Percentiles rank a stretch among this genome's conserved stretches.
phyloP scores from a whole-genome alignment of 2,888 invertebrate species.

The Abscondita cerata region DNA sequence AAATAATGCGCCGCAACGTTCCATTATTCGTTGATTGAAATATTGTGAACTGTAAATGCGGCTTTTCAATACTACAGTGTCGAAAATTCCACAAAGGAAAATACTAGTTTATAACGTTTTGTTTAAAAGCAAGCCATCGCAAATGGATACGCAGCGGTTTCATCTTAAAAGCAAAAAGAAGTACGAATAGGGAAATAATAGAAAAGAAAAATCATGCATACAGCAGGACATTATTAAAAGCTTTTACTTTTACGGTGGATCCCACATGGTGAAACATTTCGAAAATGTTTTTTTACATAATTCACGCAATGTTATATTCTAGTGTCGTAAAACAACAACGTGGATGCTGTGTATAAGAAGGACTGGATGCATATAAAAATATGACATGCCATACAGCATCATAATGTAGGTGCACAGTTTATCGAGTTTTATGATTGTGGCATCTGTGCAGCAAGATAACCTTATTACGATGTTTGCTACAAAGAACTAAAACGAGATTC shows the following conservation, averaged over 20 bases:
- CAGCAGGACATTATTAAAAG: constrained; percentile 31
- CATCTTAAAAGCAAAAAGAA: constrained; percentile 20
- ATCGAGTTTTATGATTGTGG: constrained; percentile 30
- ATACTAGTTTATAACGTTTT: constrained; percentile 2
- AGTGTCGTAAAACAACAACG: constrained; percentile 32
- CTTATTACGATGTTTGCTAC: constrained; percentile 24
- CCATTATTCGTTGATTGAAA: no score
- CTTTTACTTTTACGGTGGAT: constrained; percentile 29
- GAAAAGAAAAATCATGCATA: constrained; percentile 21
- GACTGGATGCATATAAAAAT: constrained; percentile 33
- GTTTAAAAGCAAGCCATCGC: constrained; percentile 15
- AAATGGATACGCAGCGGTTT: constrained; percentile 25
- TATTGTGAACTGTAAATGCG: no score
- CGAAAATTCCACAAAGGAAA: constrained; percentile 6
- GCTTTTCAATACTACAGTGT: constrained; percentile 4
- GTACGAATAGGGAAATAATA: constrained; percentile 15
- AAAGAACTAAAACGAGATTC: constrained; percentile 11
- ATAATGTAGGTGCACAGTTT: constrained; percentile 31
- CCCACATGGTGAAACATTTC: constrained; percentile 31
- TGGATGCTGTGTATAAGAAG: constrained; percentile 26
- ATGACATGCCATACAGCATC: constrained; percentile 29
- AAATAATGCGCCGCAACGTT: no score
- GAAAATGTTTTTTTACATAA: constrained; percentile 35
- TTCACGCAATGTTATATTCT: constrained; percentile 35
- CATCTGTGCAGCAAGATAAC: constrained; percentile 36